Evolutionary conservation across 2,888 invertebrate genomes (phyloP).

Genomic region (Deroplatys truncata): DNA sequence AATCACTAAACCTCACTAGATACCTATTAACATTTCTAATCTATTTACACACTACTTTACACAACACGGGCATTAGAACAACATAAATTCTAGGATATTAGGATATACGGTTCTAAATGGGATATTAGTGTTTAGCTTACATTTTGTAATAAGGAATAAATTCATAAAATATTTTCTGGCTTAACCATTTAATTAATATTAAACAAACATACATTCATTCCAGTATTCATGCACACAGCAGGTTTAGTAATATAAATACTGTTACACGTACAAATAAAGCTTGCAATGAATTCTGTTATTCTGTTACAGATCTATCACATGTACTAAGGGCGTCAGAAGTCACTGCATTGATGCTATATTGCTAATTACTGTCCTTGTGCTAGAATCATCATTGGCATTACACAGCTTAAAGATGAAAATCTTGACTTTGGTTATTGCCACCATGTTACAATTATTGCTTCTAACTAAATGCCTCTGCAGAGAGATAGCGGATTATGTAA

Average conservation of each 20-base stretch:
- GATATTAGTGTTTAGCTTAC: too few relatives aligned
- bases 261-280: background rate
- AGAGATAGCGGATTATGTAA: too few relatives aligned
- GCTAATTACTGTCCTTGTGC: too few relatives aligned
- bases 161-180: background rate
- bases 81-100: too few relatives aligned
- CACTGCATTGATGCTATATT: background rate
- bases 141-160: too few relatives aligned
- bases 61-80: too few relatives aligned
- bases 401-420: background rate
- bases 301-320: background rate
- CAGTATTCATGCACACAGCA: background rate
- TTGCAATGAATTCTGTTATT: background rate
- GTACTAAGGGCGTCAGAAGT: background rate
- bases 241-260: background rate
- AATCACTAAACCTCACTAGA: too few relatives aligned
- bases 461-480: too few relatives aligned
- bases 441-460: background rate
- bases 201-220: background rate
- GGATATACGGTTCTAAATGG: too few relatives aligned
- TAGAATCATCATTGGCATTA: background rate
- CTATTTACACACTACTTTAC: too few relatives aligned
- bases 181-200: background rate
- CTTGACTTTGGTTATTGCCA: background rate
- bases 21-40: too few relatives aligned